Conservation (phyloP, 2,888 invertebrate species). For the Drosophila buzzatii region DNA sequence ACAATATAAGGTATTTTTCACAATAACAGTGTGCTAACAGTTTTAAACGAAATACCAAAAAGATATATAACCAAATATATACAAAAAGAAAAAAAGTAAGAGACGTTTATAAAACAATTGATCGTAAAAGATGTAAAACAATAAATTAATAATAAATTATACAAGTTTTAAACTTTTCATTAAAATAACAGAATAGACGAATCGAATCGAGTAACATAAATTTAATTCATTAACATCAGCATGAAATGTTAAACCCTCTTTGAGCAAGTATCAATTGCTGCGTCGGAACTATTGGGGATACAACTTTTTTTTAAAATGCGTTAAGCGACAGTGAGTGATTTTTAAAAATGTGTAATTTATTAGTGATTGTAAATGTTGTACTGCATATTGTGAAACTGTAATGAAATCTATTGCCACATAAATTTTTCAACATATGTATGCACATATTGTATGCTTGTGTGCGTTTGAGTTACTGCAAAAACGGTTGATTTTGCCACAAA, state of each 20-base stretch:
- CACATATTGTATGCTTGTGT: conserved; percentile 13
- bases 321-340: conserved; percentile 54
- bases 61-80: not conserved
- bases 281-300: conserved; percentile 29
- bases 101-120: not conserved
- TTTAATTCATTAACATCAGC: conserved; percentile 35
- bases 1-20: not conserved
- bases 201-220: conserved; percentile 22
- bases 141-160: not conserved
- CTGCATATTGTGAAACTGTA: conserved; percentile 7
- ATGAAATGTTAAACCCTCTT: conserved; percentile 44
- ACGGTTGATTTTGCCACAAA: conserved; percentile 31
- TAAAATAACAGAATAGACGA: conserved; percentile 10
- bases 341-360: conserved; percentile 6
- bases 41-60: not conserved
- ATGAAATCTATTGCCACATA: not conserved
- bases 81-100: not conserved
- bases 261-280: conserved; percentile 43
- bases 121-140: not conserved
- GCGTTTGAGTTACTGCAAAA: conserved; percentile 31
- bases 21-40: conserved; percentile 3
- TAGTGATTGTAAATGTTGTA: not conserved
- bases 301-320: conserved; percentile 39
- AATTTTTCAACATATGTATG: conserved; percentile 13
- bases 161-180: not conserved